Conservation (phyloP, 2,888 invertebrate genomes). For the Eupeodes luniger region DNA sequence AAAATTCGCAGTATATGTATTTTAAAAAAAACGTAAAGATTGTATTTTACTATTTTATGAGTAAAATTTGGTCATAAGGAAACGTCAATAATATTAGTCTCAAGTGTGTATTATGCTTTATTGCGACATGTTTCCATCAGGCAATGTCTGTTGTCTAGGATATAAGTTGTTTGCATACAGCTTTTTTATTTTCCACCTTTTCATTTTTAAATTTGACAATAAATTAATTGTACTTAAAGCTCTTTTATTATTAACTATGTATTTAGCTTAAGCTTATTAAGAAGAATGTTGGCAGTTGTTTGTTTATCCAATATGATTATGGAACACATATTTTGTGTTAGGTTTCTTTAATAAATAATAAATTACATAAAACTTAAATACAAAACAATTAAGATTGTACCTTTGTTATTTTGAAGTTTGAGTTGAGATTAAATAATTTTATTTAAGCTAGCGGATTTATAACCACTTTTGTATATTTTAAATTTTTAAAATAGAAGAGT, state of each 20-base stretch:
- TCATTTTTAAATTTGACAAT: conserved; percentile 68
- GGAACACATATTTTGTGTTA: not conserved
- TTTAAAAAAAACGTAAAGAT: conserved; percentile 25
- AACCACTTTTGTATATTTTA: no score
- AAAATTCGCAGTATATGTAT: conserved; percentile 60
- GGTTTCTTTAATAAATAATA: not conserved
- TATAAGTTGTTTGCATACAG: conserved; percentile 43
- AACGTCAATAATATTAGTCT: conserved; percentile 60
- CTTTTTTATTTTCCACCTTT: conserved; percentile 32
- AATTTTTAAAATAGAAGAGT: not conserved
- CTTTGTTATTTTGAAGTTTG: not conserved
- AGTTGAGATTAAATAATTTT: no score
- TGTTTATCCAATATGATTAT: conserved; percentile 9
- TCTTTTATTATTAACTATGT: conserved; percentile 45
- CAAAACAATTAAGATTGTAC: not conserved
- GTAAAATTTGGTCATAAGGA: conserved; percentile 45
- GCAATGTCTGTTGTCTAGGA: conserved; percentile 27
- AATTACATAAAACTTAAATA: not conserved
- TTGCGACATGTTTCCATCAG: conserved; percentile 63
- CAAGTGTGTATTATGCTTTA: conserved; percentile 44
- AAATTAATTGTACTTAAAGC: conserved; percentile 56
- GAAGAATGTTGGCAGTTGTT: conserved; percentile 40
- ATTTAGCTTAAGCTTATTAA: conserved; percentile 47
- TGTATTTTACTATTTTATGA: conserved; percentile 39
- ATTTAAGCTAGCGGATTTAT: no score